Base-by-base conservation (phyloP, 2,797 vertebrate species). In the Lacerta agilis region DNA sequence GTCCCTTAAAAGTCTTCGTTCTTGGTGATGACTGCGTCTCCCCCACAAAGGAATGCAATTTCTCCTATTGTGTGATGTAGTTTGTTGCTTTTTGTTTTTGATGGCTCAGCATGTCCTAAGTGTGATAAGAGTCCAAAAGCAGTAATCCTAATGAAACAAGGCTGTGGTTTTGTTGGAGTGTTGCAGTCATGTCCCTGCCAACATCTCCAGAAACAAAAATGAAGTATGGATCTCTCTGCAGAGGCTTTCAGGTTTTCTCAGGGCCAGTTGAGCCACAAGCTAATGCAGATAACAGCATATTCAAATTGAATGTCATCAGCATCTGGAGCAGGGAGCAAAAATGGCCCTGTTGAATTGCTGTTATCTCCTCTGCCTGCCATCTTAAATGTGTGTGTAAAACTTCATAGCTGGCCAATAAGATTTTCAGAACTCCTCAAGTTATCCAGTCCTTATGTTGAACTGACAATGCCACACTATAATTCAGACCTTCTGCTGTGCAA, bases 231-330 rank as follows among this genome's bases (percentile, higher is more conserved):
- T 83, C 90, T 89, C 33, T 89, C 5, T 15, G 73, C 75, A 85
- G 77, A 33, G 2, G 1, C 73, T 66, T 55, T 58, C 72, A 55
- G 82, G 66, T 76, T 66, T 86, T 71, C 43, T 77, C 2, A 79
- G 87, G 89, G 86, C 45, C 79, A 91, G 9, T 25, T 88, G 71
- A 92, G 75, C 87, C 45, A 29, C 82, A 92, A 92, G 79, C 71
- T 84, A 25, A 85, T 55, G 45, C 58, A 77, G 67, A 85, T 83
- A 78, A 71, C 77, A 87, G 23, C 6, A 45, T 90, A 71, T 66
- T 18, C 61, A 75, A 43, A 75, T 18, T 45, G 36, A 29, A 29
- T 29, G 33, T 38, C 27, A 75, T 9, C 23, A 49, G 23, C 38
- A 25, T 81, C 55, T 36, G 27, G n/a, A 73, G 15, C 76, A 79